Percentiles rank a stretch among this genome's conserved stretches.
phyloP scores from a whole-genome alignment of 2,797 vertebrate genomes.

The Harpagifer antarcticus region DNA sequence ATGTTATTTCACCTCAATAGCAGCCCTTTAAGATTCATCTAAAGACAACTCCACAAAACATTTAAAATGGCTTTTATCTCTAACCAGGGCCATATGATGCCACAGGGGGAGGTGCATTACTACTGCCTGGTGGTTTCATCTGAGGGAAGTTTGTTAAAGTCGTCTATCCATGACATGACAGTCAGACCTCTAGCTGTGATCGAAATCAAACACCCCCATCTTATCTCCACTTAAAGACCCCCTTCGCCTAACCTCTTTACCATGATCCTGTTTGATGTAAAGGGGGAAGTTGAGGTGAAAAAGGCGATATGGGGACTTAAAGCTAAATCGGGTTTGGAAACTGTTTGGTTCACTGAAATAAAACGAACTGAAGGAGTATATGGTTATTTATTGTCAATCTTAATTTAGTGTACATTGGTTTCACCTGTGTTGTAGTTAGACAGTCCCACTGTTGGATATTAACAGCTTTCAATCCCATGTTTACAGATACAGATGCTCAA shows the following conservation, averaged over 20 bases:
- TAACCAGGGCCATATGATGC: constrained; percentile 78
- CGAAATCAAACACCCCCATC: constrained; percentile 76
- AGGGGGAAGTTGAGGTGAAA: constrained; percentile 38
- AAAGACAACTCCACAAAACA: constrained; percentile 9
- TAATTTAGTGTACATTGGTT: background rate
- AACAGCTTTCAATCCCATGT: background rate
- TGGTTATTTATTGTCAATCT: background rate
- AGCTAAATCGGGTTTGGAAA: background rate
- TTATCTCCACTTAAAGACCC: constrained; percentile 69
- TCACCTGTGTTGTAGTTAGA: background rate
- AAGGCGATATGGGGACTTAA: constrained; percentile 18
- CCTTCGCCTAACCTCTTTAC: constrained; percentile 36
- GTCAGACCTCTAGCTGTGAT: constrained; percentile 67
- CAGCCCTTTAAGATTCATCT: constrained; percentile 19
- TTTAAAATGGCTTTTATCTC: constrained; percentile 53
- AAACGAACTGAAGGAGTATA: background rate
- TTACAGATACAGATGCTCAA: background rate
- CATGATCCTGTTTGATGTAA: constrained; percentile 71
- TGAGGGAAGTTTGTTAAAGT: constrained; percentile 71
- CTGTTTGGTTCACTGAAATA: background rate
- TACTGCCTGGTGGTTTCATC: constrained; percentile 58
- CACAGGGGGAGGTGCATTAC: constrained; percentile 38
- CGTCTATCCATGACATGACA: constrained; percentile 70
- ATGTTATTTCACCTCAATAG: constrained; percentile 16
- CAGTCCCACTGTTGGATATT: background rate